Base-by-base conservation (phyloP, 2,888 invertebrate genomes). In the Unio pictorum region DNA sequence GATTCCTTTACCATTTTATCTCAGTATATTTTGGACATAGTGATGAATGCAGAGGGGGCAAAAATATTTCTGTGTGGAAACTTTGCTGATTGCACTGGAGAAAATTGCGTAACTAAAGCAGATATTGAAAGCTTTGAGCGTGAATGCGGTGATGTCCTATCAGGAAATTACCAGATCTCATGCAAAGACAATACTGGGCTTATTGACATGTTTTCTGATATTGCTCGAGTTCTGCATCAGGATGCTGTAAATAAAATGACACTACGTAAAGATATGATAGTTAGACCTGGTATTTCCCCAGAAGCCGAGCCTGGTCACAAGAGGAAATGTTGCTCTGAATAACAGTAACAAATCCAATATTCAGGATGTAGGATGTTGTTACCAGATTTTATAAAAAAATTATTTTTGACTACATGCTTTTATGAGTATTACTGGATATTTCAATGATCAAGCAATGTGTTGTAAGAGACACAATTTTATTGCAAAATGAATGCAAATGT, bases 11-110 rank as follows among this genome's bases (percentile, higher is more conserved):
- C 97, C 91, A 93, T 95, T 30, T 90, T 97, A 60, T 96, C 97
- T 59, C 97, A 98, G 88, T 97, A 98, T 90, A 91, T 97, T 66
- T 92, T 98, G 67, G 97, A 98, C 88, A 96, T 97, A 86, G 96
- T 97, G 4, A 95, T 96, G 59, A 87, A 87, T 55, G 86, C 86
- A 18, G 97, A 97, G 90, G 97, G 96, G 91, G 97, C 97, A 7
- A 96, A 96, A 91, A 97, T 98, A 89, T 97, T 96, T 91, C 92
- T 97, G 23, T 97, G 97, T 91, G 97, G 97, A 64, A 97, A 97
- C 89, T 97, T 97, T 91, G 93, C 93, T 65, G 97, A 97, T 90
- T 91, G 95, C 66, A 94, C 94, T 85, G 93, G 93, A 18, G 95
- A 95, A 90, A 86, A 83, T 55, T 70, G 74, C n/a, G 94, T 97